Evolutionary conservation across 2,888 invertebrate species (phyloP), one percentile per base, ranked within the genome.

Genomic region (Unio pictorum): DNA sequence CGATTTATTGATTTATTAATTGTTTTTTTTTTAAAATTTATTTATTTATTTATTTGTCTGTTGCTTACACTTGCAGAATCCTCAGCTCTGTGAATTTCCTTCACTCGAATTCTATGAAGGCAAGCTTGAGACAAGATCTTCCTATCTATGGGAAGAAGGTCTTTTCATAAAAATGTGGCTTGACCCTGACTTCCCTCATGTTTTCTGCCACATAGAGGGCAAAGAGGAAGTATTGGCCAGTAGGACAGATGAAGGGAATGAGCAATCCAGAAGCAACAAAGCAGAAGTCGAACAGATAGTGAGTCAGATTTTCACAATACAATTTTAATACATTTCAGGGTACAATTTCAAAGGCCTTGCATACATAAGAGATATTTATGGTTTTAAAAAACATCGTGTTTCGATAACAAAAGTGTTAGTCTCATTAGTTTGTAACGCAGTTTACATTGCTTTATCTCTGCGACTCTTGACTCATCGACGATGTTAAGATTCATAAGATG

Each of bases 131-230:
- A 71, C 70, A 0, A 66, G 63, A 20, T 45, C 64, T n/a, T 61
- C 66, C 4, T 18, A 8, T 3, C 55, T 62, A 18, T 56, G 71
- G 71, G n/a, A 23, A 20, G 64, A 64, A 54, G 55, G 62, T 30
- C 20, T n/a, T 17, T 68, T 68, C 45, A 23, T 70, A 15, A 23
- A 55, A 8, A 63, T 70, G n/a, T 63, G 59, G 45, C 28, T 15
- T 18, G 23, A 59, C 55, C 18, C 26, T 7, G 20, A 66, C 26
- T 57, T 64, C 17, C 76, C 74, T 11, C 66, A 78, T 55, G 71
- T 77, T 26, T 83, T 84, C 64, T 69, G 75, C 11, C 78, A 84
- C 67, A 71, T 81, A 18, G 73, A 71, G 18, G 84, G 84, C 1
- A 61, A 61, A n/a, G 84, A 84, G 68, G 73, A 75, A 67, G 63